phyloP scores from a whole-genome alignment of 2,888 invertebrate species.

The Resseliella maxima region DNA sequence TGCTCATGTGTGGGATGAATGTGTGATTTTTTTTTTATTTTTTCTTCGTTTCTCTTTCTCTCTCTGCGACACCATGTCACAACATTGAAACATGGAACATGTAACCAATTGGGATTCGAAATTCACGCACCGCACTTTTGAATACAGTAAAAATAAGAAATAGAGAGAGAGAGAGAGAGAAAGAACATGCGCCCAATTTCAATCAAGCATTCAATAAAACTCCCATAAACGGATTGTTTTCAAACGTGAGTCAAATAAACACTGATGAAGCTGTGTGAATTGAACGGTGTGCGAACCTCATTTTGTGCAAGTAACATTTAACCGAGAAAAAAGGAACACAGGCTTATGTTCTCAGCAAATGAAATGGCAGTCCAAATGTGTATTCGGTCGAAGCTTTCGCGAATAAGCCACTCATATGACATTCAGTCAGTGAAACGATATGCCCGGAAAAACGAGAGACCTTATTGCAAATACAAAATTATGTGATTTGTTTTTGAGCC shows the following conservation, averaged over 20 bases:
- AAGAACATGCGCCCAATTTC: neutral
- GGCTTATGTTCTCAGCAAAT: neutral
- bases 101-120: neutral
- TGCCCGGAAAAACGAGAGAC: too few species aligned
- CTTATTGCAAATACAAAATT: neutral
- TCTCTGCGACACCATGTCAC: neutral
- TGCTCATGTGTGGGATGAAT: neutral
- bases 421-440: too few species aligned
- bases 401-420: too few species aligned
- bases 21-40: neutral
- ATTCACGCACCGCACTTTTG: neutral
- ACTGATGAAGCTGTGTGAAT: neutral
- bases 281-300: neutral
- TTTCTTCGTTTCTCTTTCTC: too few species aligned
- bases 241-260: conserved; percentile 24
- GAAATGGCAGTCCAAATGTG: neutral
- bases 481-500: neutral
- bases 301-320: neutral
- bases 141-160: neutral
- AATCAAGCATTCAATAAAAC: conserved; percentile 1
- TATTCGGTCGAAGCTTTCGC: too few species aligned
- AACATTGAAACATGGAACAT: conserved; percentile 3
- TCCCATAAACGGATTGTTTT: conserved; percentile 41
- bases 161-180: neutral
- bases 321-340: neutral